Base-by-base conservation (phyloP, 2,113 vertebrate species). In the Anseranas semipalmata region DNA sequence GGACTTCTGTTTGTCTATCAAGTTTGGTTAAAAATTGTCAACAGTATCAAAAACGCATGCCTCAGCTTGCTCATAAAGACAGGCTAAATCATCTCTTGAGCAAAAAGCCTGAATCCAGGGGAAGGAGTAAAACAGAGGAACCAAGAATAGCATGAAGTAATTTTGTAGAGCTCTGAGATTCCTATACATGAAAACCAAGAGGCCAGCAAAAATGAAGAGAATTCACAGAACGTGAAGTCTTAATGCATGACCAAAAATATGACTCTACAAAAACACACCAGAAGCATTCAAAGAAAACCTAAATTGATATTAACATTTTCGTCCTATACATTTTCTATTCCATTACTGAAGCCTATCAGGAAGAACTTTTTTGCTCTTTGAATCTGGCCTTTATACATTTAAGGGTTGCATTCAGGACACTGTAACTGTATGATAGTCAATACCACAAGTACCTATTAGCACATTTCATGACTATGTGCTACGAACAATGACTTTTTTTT, bases 181-280 rank as follows among this genome's bases (percentile, higher is more conserved):
- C 25, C 63, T 12, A n/a, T 0, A 45, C 13, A 68, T 1, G 1
- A 7, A 35, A 0, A 66, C 15, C 20, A 79, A 5, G 14, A 89
- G 3, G 4, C 73, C 14, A 56, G 27, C 17, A 86, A 90, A 66
- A 65, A 62, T 2, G 2, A 66, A 13, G 19, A 7, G n/a, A 71
- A 80, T 66, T 73, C 17, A 65, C 4, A 81, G 30, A 75, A 60
- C 0, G 0, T 9, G 4, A 85, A 75, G 16, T 37, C 56, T 60
- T 68, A 43, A 60, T 7, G 14, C 33, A 73, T 1, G 7, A 53
- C 41, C 25, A 59, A 63, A 81, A 67, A 4, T 8, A 33, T 1
- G 2, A 41, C 15, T 65, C 35, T 41, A 65, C 7, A 88, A 82
- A 83, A 94, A 41, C 0, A 12, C 46, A 71, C 5, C 15, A 72